Base-by-base conservation (phyloP, 2,888 invertebrate species). In the Graphium colonna region DNA sequence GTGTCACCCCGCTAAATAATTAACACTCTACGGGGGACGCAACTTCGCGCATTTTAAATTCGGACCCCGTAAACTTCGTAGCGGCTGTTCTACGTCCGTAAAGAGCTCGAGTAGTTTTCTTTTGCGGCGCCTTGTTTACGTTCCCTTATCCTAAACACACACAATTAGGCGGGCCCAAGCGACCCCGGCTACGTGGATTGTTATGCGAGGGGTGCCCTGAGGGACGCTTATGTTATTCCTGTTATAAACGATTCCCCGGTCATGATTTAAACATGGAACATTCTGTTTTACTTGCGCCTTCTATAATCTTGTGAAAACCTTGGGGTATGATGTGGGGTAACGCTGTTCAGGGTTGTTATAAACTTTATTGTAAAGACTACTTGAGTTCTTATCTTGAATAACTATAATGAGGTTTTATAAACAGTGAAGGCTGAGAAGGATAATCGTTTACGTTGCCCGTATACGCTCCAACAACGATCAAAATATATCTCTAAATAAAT, bases 31-130 rank as follows among this genome's bases (percentile, higher is more conserved):
- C 63, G 65, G 64, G 70, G 73, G 74, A 65, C 59, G 62, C 69
- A 79, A 76, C 77, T 82, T 77, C 60, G 62, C 64, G 65, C 70
- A 87, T 87, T 85, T 86, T 77, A 85, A 84, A 84, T 86, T 82
- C 75, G 36, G n/a, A 13, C 31, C 13, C 4, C 36, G 36, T 12
- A 12, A 36, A 13, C 12, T n/a, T n/a, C 21, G 21, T 21, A 21
- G 21, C 21, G 21, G 36, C 36, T 1, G 36, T 1, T 5, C 21
- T 21, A 5, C 5, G 21, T 21, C 21, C 21, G 21, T 47, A 55
- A 53, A 50, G 56, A 61, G 51, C 54, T 51, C 55, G 44, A 51
- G 55, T 58, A 55, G 60, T 55, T 55, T 57, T 63, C 59, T 62
- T 60, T 62, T 57, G 49, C 41, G 52, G 46, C 46, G 48, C 33